Evolutionary conservation across 92 coral and sea anemone genomes (phyloP).

Genomic region (Parazoanthus swiftii): DNA sequence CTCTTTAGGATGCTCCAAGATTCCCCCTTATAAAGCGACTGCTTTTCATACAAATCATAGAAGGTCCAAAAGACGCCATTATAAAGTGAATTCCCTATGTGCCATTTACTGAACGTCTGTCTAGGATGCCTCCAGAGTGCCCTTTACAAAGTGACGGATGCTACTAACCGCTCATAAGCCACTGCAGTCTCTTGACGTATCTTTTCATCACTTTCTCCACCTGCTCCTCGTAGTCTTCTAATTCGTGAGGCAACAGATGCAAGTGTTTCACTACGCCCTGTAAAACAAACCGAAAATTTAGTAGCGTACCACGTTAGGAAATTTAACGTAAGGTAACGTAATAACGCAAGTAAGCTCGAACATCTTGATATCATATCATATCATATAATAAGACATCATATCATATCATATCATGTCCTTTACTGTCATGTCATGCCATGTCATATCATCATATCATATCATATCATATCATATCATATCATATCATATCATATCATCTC

Average conservation of each 20-base stretch:
- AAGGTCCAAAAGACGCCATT: too few relatives aligned
- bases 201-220: constrained; percentile 93
- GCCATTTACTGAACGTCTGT: not conserved
- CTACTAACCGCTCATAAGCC: constrained; percentile 94
- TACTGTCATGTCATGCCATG: too few relatives aligned
- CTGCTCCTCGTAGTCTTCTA: constrained; percentile 95
- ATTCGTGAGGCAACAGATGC: constrained; percentile 87
- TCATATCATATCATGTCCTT: not conserved
- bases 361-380: too few relatives aligned
- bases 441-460: too few relatives aligned
- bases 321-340: not conserved
- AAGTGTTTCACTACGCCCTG: constrained; percentile 94
- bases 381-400: not conserved
- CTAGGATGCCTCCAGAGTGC: not conserved
- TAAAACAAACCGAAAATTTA: not conserved
- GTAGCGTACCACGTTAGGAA: not conserved
- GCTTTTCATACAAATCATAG: too few relatives aligned
- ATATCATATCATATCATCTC: not conserved
- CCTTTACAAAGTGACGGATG: not conserved
- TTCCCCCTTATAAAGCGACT: too few relatives aligned
- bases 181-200: constrained; percentile 95
- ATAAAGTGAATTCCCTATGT: not conserved
- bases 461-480: not conserved
- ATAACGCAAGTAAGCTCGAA: too few relatives aligned
- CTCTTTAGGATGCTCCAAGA: too few relatives aligned